phyloP scores from a whole-genome alignment of 2,888 invertebrate genomes.

The Heliconius ismenius region DNA sequence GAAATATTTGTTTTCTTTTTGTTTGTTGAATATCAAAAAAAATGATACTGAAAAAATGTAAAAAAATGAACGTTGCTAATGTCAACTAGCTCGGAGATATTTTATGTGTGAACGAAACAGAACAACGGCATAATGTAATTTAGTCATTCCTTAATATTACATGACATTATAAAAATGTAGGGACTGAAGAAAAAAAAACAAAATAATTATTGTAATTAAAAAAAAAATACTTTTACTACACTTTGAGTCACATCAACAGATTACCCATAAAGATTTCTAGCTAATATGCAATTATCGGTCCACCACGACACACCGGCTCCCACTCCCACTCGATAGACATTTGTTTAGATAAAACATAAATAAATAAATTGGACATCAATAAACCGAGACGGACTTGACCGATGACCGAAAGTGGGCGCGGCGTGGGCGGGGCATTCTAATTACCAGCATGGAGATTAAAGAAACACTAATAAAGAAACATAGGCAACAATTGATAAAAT shows the following conservation, averaged over 20 bases:
- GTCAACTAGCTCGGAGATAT: too few relatives aligned
- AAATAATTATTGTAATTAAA: background rate
- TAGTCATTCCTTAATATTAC: too few relatives aligned
- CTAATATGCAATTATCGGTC: conserved; percentile 36
- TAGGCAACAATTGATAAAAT: conserved; percentile 19
- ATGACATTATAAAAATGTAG: background rate
- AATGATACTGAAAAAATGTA: conserved; percentile 37
- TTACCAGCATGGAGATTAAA: conserved; percentile 46
- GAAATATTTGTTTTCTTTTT: conserved; percentile 4
- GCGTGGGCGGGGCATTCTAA: conserved; percentile 48
- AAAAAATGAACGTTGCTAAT: too few relatives aligned
- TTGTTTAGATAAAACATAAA: conserved; percentile 46
- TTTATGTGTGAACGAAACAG: too few relatives aligned
- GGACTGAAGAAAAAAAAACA: background rate
- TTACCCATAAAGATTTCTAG: background rate
- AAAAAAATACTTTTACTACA: background rate
- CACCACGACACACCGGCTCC: conserved; percentile 41
- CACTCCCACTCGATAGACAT: conserved; percentile 42
- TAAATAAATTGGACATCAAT: conserved; percentile 47
- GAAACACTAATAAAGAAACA: conserved; percentile 19
- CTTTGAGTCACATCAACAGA: background rate
- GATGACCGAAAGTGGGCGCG: conserved; percentile 49
- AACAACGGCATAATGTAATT: too few relatives aligned
- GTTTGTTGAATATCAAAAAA: background rate
- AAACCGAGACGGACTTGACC: conserved; percentile 47